phyloP scores from a whole-genome alignment of 1,140 invertebrate genomes.

The Carposina sasakii region DNA sequence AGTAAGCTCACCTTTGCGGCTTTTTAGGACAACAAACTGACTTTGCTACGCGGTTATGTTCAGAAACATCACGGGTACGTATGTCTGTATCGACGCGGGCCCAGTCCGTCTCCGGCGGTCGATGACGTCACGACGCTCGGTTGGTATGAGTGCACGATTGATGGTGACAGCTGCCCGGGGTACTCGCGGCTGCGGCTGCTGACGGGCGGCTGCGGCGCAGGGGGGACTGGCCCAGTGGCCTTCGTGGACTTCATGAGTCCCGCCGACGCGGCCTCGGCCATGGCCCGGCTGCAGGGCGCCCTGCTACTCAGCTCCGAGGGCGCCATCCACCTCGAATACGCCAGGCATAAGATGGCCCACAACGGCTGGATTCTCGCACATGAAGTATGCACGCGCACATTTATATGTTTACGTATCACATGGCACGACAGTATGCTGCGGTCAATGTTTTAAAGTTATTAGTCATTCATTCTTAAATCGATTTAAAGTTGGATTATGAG shows the following conservation, averaged over 20 bases:
- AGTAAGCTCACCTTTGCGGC: too few species aligned
- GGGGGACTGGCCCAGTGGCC: slow-evolving; percentile 78
- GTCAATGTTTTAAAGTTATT: not conserved
- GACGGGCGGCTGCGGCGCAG: slow-evolving; percentile 77
- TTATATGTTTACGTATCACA: slow-evolving; percentile 9
- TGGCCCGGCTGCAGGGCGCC: slow-evolving; percentile 93
- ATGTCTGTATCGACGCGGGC: too few species aligned
- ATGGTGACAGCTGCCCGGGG: slow-evolving; percentile 88
- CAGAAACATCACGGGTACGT: too few species aligned
- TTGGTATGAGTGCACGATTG: slow-evolving; percentile 35
- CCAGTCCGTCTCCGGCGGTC: too few species aligned
- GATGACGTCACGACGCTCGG: too few species aligned
- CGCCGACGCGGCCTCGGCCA: slow-evolving; percentile 89
- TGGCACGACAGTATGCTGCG: not conserved
- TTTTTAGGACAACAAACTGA: too few species aligned
- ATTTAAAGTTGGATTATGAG: slow-evolving; percentile 18
- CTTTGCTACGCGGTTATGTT: too few species aligned
- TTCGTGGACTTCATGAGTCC: slow-evolving; percentile 98
- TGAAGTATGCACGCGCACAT: slow-evolving; percentile 66
- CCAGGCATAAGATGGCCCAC: slow-evolving; percentile 95
- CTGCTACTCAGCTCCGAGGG: slow-evolving; percentile 96
- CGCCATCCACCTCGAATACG: slow-evolving; percentile 98
- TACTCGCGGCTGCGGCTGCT: slow-evolving; percentile 98
- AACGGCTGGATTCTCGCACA: slow-evolving; percentile 73
- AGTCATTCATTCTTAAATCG: not conserved